Percentiles rank a stretch among this genome's conserved stretches.
Evolutionary conservation across 2,888 invertebrate genomes (phyloP).

Genomic region (Anthoptus insignis): DNA sequence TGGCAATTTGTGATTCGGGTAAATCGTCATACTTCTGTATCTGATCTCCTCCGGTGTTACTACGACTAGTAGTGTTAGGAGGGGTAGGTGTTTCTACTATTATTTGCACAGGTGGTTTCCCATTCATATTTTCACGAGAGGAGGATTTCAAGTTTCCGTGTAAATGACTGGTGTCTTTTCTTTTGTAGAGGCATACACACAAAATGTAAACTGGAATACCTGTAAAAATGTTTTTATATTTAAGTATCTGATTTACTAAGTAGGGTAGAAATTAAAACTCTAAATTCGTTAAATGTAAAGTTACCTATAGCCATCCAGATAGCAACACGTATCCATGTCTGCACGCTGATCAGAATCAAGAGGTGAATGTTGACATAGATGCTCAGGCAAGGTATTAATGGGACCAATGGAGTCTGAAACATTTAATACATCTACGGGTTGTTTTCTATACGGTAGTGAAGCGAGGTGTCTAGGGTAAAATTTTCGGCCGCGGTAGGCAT

Average conservation of each 20-base stretch:
- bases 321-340: constrained; percentile 95
- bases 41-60: constrained; percentile 58
- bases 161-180: constrained; percentile 52
- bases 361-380: constrained; percentile 94
- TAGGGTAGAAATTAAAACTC: too few species aligned
- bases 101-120: constrained; percentile 73
- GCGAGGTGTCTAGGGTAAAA: too few species aligned
- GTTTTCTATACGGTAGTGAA: neutral
- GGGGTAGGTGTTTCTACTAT: constrained; percentile 77
- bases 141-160: constrained; percentile 57
- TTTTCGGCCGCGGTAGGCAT: too few species aligned
- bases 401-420: constrained; percentile 93
- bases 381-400: constrained; percentile 93
- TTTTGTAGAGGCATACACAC: constrained; percentile 68
- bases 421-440: neutral
- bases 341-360: constrained; percentile 92
- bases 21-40: constrained; percentile 37
- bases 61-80: constrained; percentile 66
- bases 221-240: too few species aligned
- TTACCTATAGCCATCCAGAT: constrained; percentile 94
- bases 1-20: constrained; percentile 48
- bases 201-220: constrained; percentile 76
- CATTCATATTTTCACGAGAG: constrained; percentile 61
- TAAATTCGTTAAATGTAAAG: too few species aligned
- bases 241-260: too few species aligned